Evolutionary conservation across 2,113 vertebrate genomes (phyloP).

Genomic region (Scomber colias): DNA sequence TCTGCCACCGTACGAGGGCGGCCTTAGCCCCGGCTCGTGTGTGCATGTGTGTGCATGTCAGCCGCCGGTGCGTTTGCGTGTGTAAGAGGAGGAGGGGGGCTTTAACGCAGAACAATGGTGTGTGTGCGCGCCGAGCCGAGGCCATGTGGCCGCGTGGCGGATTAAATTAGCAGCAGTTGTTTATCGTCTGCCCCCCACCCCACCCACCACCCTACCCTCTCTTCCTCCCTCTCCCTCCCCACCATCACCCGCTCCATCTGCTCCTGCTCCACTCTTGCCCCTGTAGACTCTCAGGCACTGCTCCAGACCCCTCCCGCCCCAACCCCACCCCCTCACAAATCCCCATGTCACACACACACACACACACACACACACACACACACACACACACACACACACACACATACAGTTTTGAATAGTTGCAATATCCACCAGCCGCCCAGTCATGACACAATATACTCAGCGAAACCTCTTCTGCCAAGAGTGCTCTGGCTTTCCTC

Average conservation of each 20-base stretch:
- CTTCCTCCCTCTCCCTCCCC: conserved; percentile 68
- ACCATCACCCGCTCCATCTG: conserved; percentile 87
- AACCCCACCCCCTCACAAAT: conserved; percentile 54
- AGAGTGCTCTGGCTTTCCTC: conserved; percentile 87
- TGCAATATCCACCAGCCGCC: conserved; percentile 72
- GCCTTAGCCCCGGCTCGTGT: conserved; percentile 22
- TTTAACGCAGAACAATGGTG: conserved; percentile 72
- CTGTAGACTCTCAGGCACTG: conserved; percentile 78
- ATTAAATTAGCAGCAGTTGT: conserved; percentile 86
- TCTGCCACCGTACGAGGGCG: conserved; percentile 7
- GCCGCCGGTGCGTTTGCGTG: too few relatives aligned
- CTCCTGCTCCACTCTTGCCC: conserved; percentile 70
- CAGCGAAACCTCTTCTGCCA: conserved; percentile 89
- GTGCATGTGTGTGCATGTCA: conserved; percentile 60
- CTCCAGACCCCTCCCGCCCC: conserved; percentile 78
- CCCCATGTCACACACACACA: conserved; percentile 33
- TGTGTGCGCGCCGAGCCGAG: conserved; percentile 52
- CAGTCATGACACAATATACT: conserved; percentile 87
- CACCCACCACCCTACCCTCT: conserved; percentile 2
- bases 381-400: conserved; percentile 23
- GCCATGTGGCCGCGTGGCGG: conserved; percentile 73
- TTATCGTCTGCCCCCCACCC: conserved; percentile 86
- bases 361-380: conserved; percentile 31
- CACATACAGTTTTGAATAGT: conserved; percentile 59
- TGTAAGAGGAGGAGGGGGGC: conserved; percentile 27